Evolutionary conservation across 2,888 invertebrate species (phyloP), one percentile per base, ranked within the genome.

Genomic region (Caenorhabditis becei): DNA sequence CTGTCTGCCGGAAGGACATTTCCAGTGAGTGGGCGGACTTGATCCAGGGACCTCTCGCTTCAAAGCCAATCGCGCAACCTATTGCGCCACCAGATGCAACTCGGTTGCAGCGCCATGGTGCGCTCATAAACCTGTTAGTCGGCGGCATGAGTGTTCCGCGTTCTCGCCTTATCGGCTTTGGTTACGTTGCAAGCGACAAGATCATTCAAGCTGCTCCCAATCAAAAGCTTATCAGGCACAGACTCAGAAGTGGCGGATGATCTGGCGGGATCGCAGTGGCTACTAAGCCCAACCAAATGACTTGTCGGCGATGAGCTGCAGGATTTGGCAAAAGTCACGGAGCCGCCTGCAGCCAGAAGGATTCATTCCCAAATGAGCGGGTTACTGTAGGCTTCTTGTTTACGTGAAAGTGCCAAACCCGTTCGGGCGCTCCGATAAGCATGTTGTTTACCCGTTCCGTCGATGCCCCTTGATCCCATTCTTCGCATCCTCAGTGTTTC

Each of bases 1-100:
- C 89, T 3, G 56, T 89, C 35, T 89, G 89, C 71, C 77, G 84
- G 18, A 88, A 88, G 72, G 88, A 88, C 53, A 88, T 89, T 59
- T 87, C 87, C 7, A 89, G 89, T 89, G 53, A 84, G 88, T 86
- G 23, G 53, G 24, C 5, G 32, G n/a, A n/a, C n/a, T n/a, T n/a
- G n/a, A n/a, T n/a, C n/a, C n/a, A n/a, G n/a, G n/a, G n/a, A n/a
- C n/a, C 32, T 32, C 10, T 32, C 32, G 4, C 32, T 32, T n/a
- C n/a, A n/a, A n/a, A n/a, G n/a, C n/a, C n/a, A n/a, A n/a, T n/a
- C n/a, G n/a, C n/a, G n/a, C n/a, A n/a, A n/a, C n/a, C n/a, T n/a
- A n/a, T n/a, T n/a, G n/a, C n/a, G n/a, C n/a, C n/a, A n/a, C n/a
- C n/a, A n/a, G n/a, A n/a, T n/a, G n/a, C n/a, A n/a, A n/a, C n/a